phyloP scores from a whole-genome alignment of 2,797 vertebrate species.

The Siniperca undulata region DNA sequence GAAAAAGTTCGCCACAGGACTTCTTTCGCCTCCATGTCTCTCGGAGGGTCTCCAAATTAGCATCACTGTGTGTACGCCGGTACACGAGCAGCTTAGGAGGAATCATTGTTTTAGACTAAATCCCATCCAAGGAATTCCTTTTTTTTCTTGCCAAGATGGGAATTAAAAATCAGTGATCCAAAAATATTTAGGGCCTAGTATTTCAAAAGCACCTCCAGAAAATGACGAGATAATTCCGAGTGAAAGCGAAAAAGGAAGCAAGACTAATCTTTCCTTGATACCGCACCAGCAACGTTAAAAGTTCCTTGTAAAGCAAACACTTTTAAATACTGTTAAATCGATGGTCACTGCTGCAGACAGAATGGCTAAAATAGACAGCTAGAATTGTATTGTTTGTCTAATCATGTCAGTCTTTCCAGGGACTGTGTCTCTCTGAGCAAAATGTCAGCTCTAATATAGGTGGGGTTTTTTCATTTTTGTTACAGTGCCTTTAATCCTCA shows the following conservation, averaged over 20 bases:
- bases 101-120: slow-evolving; percentile 85
- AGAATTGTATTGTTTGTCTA: slow-evolving; percentile 24
- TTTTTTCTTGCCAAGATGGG: slow-evolving; percentile 16
- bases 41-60: slow-evolving; percentile 74
- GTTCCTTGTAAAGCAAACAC: slow-evolving; percentile 10
- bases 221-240: slow-evolving; percentile 17
- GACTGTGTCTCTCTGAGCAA: slow-evolving; percentile 56
- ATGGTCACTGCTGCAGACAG: slow-evolving; percentile 4
- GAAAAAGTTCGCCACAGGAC: slow-evolving; percentile 92
- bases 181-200: slow-evolving; percentile 23
- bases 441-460: slow-evolving; percentile 66
- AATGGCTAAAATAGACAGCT: slow-evolving; percentile 16
- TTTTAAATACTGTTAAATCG: slow-evolving; percentile 11
- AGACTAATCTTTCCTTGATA: background rate
- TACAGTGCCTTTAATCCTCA: slow-evolving; percentile 73
- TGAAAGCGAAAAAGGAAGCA: slow-evolving; percentile 1
- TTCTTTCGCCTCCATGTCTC: slow-evolving; percentile 88
- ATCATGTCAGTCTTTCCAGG: slow-evolving; percentile 34
- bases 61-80: slow-evolving; percentile 81
- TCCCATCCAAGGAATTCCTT: slow-evolving; percentile 10
- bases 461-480: slow-evolving; percentile 47
- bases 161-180: slow-evolving; percentile 21
- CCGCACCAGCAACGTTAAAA: background rate
- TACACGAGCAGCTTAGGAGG: slow-evolving; percentile 91
- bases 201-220: slow-evolving; percentile 36